Conservation (phyloP, 2,113 vertebrate genomes). For the Salvator merianae region DNA sequence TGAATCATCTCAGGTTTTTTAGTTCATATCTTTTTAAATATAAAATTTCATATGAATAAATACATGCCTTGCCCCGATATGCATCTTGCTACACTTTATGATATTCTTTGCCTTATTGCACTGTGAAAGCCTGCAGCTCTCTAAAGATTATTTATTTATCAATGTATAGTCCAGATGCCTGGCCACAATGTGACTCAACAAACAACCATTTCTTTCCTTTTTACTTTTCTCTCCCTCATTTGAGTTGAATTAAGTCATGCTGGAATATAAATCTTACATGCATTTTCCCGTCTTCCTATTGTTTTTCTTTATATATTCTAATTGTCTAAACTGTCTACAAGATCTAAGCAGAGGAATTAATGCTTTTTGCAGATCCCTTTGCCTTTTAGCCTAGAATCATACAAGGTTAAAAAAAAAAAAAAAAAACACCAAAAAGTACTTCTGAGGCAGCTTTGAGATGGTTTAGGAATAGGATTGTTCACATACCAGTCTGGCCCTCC, state of each 20-base stretch:
- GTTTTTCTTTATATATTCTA: conserved; percentile 57
- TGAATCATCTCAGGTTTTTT: conserved; percentile 45
- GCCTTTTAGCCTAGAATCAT: no score
- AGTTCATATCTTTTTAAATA: conserved; percentile 57
- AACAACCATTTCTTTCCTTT: conserved; percentile 62
- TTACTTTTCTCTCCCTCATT: no score
- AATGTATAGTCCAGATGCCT: conserved; percentile 76
- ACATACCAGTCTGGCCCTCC: no score
- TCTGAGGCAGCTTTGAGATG: no score
- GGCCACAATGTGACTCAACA: conserved; percentile 65
- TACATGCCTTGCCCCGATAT: conserved; percentile 53
- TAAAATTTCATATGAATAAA: conserved; percentile 55
- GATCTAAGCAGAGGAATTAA: conserved; percentile 66
- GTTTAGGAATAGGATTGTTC: no score
- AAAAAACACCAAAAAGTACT: no score
- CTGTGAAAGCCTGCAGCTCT: conserved; percentile 75
- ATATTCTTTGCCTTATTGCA: conserved; percentile 59
- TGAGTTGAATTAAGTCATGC: conserved; percentile 74
- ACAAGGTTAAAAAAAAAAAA: no score
- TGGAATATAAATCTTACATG: conserved; percentile 70
- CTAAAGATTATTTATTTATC: conserved; percentile 79
- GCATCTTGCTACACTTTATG: conserved; percentile 65
- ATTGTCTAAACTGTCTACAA: conserved; percentile 59
- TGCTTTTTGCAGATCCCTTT: conserved; percentile 73
- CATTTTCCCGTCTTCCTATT: conserved; percentile 50